phyloP scores from a whole-genome alignment of 1,140 invertebrate genomes.

The Zaprionus inermis region DNA sequence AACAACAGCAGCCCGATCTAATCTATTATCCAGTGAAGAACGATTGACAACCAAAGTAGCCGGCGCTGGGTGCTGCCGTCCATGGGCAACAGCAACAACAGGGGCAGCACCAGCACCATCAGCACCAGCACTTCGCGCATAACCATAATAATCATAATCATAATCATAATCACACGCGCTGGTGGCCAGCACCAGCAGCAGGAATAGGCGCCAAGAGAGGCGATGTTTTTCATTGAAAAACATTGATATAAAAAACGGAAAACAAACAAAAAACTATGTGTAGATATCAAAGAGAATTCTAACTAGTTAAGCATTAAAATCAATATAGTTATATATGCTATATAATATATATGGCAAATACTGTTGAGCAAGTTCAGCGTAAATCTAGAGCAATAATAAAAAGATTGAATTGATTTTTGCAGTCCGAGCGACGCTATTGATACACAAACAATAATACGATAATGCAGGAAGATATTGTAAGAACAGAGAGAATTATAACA shows the following conservation, averaged over 20 bases:
- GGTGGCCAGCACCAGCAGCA: slow-evolving; percentile 68
- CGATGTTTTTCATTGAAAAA: slow-evolving; percentile 81
- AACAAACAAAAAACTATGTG: slow-evolving; percentile 28
- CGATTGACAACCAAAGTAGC: slow-evolving; percentile 81
- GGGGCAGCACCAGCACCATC: slow-evolving; percentile 23
- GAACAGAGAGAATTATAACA: slow-evolving; percentile 26
- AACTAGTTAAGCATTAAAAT: slow-evolving; percentile 41
- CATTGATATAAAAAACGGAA: slow-evolving; percentile 44
- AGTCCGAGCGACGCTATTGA: slow-evolving; percentile 15
- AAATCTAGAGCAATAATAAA: slow-evolving; percentile 60
- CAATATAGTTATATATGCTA: slow-evolving; percentile 15
- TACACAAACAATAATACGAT: slow-evolving; percentile 54
- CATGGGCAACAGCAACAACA: slow-evolving; percentile 38
- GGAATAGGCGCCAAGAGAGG: slow-evolving; percentile 73
- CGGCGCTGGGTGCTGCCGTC: slow-evolving; percentile 44
- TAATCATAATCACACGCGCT: slow-evolving; percentile 67
- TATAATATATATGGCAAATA: slow-evolving; percentile 13
- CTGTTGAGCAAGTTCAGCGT: slow-evolving; percentile 16
- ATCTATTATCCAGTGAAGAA: slow-evolving; percentile 84
- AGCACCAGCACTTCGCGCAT: slow-evolving; percentile 44
- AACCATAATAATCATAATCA: slow-evolving; percentile 60
- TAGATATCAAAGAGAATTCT: slow-evolving; percentile 46
- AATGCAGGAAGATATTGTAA: slow-evolving; percentile 2
- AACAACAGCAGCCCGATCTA: slow-evolving; percentile 76
- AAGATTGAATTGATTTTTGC: slow-evolving; percentile 54